A percentile compares a stretch with the other conserved stretches of the same genome.
Conservation (phyloP, 1,140 invertebrate species). For the Drosophila teissieri region DNA sequence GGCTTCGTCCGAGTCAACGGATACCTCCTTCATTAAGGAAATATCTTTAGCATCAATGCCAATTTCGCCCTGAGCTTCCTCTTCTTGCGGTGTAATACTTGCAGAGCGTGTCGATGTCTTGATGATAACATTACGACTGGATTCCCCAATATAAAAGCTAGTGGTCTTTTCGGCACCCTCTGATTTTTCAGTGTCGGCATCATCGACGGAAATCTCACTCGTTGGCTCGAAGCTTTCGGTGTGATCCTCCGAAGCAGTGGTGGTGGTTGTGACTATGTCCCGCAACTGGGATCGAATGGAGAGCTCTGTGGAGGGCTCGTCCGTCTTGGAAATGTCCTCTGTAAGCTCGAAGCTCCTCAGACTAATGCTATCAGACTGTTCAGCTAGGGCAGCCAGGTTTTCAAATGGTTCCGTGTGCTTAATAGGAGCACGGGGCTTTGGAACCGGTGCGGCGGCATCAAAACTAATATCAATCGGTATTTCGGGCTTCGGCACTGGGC, state of each 20-base stretch:
- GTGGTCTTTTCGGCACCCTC: conserved; percentile 66
- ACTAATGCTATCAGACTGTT: conserved; percentile 79
- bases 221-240: conserved; percentile 80
- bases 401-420: conserved; percentile 76
- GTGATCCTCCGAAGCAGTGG: conserved; percentile 73
- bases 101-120: conserved; percentile 73
- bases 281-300: conserved; percentile 72
- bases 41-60: conserved; percentile 73
- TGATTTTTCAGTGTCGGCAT: conserved; percentile 73
- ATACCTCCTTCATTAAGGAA: conserved; percentile 74
- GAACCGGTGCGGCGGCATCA: conserved; percentile 63
- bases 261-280: conserved; percentile 66
- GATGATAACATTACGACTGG: conserved; percentile 78
- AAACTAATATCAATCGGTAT: conserved; percentile 57
- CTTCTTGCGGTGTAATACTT: conserved; percentile 58
- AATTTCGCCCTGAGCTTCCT: conserved; percentile 46
- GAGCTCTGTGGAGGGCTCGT: conserved; percentile 77
- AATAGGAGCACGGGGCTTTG: conserved; percentile 76
- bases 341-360: conserved; percentile 79
- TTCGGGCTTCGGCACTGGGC: conserved; percentile 55
- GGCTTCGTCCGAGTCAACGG: conserved; percentile 77
- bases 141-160: conserved; percentile 84
- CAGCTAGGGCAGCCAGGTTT: conserved; percentile 67
- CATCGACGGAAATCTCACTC: conserved; percentile 77
- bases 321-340: conserved; percentile 77